Base-by-base conservation (phyloP, 2,888 invertebrate genomes). In the Chironomus riparius region DNA sequence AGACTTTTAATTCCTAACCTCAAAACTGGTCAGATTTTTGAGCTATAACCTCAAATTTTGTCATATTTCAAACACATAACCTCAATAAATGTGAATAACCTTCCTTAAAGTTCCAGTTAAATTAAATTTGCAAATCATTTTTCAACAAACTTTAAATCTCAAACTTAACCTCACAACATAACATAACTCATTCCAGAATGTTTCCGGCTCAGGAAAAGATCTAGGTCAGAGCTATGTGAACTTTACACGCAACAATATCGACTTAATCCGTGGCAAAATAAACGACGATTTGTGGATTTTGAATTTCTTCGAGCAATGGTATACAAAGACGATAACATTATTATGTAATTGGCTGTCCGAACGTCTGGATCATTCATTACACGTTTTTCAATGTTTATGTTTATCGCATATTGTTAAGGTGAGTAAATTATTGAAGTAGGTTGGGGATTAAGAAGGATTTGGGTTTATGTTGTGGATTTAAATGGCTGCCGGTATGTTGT, bases 181-280 rank as follows among this genome's bases (percentile, higher is more conserved):
- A 10, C 13, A 65, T 28, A 47, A 22, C 65, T 71, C n/a, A 68
- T 80, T 81, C 62, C 80, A 88, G 86, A 96, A 95, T 86, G 95
- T 96, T 77, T 95, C 95, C 4, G 95, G 95, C 50, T 94, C 97
- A 70, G 97, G 96, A 2, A 97, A 97, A 83, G 98, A 98, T 84
- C 90, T 97, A 84, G 99, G 99, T 3, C 96, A 98, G 83, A 94
- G 96, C 50, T 99, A 99, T 85, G 97, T 99, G 73, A 97, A 95
- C 86, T 99, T 98, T 84, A 94, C 97, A 85, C 90, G 98, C 78
- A 97, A 95, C 81, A 97, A 97, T 81, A 94, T 98, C 90, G 99
- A 99, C 86, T 97, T 97, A 86, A 93, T 99, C 80, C 89, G 98
- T 81, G 96, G 98, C 80, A 98, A 98, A 87, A 95, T 99, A 77